Conservation (phyloP, 2,888 invertebrate genomes). For the Fragum fragum region DNA sequence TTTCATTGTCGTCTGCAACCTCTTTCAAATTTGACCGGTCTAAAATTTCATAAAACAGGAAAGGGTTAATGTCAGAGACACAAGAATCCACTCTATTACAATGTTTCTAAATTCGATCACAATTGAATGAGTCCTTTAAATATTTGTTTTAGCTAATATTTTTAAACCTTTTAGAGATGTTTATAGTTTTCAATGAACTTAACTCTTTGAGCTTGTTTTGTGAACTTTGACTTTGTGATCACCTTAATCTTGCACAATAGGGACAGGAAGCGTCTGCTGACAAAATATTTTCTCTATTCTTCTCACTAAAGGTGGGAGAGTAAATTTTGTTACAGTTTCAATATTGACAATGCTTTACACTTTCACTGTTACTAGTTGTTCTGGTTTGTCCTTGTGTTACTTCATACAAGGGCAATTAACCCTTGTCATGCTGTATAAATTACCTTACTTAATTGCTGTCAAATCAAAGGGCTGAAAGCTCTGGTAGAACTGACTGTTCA, state of each 20-base stretch:
- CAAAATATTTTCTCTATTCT: slow-evolving; percentile 27
- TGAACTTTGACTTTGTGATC: slow-evolving; percentile 20
- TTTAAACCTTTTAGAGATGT: slow-evolving; percentile 28
- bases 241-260: slow-evolving; percentile 22
- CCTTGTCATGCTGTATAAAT: too few species aligned
- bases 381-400: background rate
- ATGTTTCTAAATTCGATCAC: background rate
- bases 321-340: slow-evolving; percentile 30
- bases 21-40: too few species aligned
- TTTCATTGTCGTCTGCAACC: too few species aligned
- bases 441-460: too few species aligned
- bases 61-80: too few species aligned
- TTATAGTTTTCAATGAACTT: slow-evolving; percentile 16
- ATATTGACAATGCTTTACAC: background rate
- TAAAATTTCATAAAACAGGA: too few species aligned
- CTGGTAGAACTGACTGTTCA: too few species aligned
- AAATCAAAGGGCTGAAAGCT: too few species aligned
- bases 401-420: too few species aligned
- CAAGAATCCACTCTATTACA: background rate
- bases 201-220: slow-evolving; percentile 21
- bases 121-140: slow-evolving; percentile 3
- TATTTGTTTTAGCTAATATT: slow-evolving; percentile 26
- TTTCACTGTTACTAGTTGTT: background rate
- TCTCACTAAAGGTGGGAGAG: slow-evolving; percentile 2
- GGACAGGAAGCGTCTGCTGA: slow-evolving; percentile 13